Evolutionary conservation across 2,888 invertebrate genomes (phyloP), one percentile per base, ranked within the genome.

Genomic region (Drosophila anomelani): DNA sequence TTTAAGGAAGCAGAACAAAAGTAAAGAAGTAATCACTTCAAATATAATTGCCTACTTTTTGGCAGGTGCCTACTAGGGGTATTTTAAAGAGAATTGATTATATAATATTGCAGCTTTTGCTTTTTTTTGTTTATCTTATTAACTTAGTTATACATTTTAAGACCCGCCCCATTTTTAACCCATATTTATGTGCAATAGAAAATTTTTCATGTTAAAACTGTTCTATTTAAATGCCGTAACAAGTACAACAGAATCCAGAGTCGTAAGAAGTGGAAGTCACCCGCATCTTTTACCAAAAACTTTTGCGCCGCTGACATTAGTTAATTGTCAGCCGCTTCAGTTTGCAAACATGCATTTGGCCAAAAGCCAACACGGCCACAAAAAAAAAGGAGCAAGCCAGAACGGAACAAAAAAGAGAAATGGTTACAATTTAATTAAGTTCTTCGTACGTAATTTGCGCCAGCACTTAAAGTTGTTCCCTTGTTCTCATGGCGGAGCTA

Each of bases 391-490:
- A 26, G 26, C 26, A 43, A 76, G 26, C 4, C 56, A 68, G 51
- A 54, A 67, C 20, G 43, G 4, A 9, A 10, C 29, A 55, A 57
- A 60, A 57, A 60, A n/a, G 36, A 46, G 57, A 73, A 88, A 75
- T 81, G 57, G 81, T 85, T 66, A 85, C 90, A 78, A 75, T 85
- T 85, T 89, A 88, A 89, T 85, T 89, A 89, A 78, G 47, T 89
- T 88, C 77, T 84, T 71, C 60, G 47, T 70, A 76, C 58, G 72
- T 62, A 76, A 78, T 81, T 88, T 80, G 54, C 43, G 59, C 62
- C 34, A 44, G 54, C 73, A 75, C 68, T 89, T 84, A 74, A 84
- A 84, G 85, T 64, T 54, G 49, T 72, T 79, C 17, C 59, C 60
- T 46, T 71, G 55, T 49, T 55, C 39, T 56, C 26, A 36, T 36